These are phyloP conservation scores for Dromius quadrimaculatus DNA, from an alignment of 2,888 invertebrate species.

Conservation along the genomic window DNA sequence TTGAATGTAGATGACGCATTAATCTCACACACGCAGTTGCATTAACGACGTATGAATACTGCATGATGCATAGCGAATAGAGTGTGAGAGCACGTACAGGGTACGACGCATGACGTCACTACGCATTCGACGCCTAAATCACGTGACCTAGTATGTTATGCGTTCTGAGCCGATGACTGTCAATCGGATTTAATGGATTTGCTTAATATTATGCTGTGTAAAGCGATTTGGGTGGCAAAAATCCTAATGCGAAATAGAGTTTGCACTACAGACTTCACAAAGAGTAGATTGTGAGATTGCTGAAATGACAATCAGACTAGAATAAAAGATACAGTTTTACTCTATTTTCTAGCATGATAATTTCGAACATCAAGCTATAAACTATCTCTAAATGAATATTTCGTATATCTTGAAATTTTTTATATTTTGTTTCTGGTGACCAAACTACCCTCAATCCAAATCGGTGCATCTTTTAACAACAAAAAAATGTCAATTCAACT, in stretches of 20 bases:
- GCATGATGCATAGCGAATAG: slow-evolving; percentile 17
- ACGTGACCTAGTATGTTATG: not conserved
- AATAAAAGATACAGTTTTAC: too few species aligned
- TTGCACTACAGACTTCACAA: too few species aligned
- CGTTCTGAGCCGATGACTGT: slow-evolving; percentile 35
- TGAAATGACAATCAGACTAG: too few species aligned
- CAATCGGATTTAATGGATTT: slow-evolving; percentile 31
- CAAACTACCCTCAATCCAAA: too few species aligned
- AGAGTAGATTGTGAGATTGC: too few species aligned
- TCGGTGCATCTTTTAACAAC: too few species aligned
- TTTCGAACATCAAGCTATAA: too few species aligned
- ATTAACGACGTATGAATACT: slow-evolving; percentile 27
- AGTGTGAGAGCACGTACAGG: slow-evolving; percentile 1
- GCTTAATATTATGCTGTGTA: slow-evolving; percentile 25
- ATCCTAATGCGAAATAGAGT: not conserved
- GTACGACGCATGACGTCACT: not conserved
- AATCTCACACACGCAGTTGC: slow-evolving; percentile 39
- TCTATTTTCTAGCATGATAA: too few species aligned
- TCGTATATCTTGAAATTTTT: too few species aligned
- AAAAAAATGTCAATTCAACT: too few species aligned
- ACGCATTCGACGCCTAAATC: not conserved
- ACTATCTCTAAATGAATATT: too few species aligned
- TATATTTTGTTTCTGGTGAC: too few species aligned
- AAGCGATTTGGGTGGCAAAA: slow-evolving; percentile 1
- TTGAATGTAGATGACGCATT: slow-evolving; percentile 44